Evolutionary conservation across 1,140 invertebrate species (phyloP).

Genomic region (Ptiloglossa arizonensis): DNA sequence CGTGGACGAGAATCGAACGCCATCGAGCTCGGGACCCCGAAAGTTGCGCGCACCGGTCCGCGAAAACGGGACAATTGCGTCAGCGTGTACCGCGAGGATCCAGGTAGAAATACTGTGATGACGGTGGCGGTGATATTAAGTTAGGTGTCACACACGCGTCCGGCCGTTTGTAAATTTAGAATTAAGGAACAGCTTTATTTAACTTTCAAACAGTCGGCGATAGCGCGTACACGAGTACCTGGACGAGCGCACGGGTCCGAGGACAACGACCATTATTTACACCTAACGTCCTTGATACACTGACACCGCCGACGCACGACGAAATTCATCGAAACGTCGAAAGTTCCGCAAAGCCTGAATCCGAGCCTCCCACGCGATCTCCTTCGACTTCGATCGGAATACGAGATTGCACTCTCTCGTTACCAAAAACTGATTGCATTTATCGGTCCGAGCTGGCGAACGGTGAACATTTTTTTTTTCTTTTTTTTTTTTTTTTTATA

Average conservation of each 20-base stretch:
- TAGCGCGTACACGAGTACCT: constrained; percentile 22
- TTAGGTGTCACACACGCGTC: constrained; percentile 84
- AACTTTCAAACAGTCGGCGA: constrained; percentile 62
- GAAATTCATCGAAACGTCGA: too few relatives aligned
- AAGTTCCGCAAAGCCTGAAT: too few relatives aligned
- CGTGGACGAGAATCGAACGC: too few relatives aligned
- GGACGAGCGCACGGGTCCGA: not conserved
- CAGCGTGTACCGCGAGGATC: not conserved
- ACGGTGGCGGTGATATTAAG: constrained; percentile 53
- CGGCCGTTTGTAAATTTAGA: constrained; percentile 68
- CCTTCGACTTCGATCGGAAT: too few relatives aligned
- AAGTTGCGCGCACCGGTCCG: not conserved
- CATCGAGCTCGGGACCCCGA: constrained; percentile 11
- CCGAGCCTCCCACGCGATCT: too few relatives aligned
- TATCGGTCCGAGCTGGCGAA: too few relatives aligned
- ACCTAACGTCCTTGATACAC: not conserved
- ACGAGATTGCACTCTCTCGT: too few relatives aligned
- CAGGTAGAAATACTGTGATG: constrained; percentile 41
- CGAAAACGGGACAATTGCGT: constrained; percentile 6
- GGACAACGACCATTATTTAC: constrained; percentile 45
- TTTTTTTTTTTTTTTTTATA: too few relatives aligned
- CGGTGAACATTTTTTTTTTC: too few relatives aligned
- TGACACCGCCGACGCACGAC: too few relatives aligned
- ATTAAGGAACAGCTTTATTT: constrained; percentile 75
- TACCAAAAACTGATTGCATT: too few relatives aligned